Evolutionary conservation across 1,140 invertebrate genomes (phyloP), one percentile per base, ranked within the genome.

Genomic region (Zaprionus lachaisei): DNA sequence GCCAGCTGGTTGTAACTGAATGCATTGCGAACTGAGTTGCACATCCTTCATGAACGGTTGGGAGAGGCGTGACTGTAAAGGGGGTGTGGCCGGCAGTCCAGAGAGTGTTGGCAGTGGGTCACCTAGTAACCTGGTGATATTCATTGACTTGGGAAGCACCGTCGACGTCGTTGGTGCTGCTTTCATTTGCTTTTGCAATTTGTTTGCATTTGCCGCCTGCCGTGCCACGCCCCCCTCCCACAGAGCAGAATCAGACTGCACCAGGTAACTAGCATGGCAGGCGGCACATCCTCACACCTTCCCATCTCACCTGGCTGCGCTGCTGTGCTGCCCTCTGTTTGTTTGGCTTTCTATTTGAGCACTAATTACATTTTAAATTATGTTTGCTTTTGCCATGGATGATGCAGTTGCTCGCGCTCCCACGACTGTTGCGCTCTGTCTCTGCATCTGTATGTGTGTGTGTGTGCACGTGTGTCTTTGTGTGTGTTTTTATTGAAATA

Each of bases 331-430:
- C 62, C 34, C 69, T 69, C 72, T 81, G 81, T 89, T 89, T 89
- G 81, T 90, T 85, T 90, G 86, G 81, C 84, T 90, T 90, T 85
- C 81, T 90, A 90, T 90, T 90, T 90, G 85, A 90, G 82, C 85
- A 90, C 85, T 90, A 90, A 90, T 90, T 90, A 90, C 85, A 90
- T 90, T 90, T 90, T 90, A 90, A 90, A 90, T 91, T 90, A 90
- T 90, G 87, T 90, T 90, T 90, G 86, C 85, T 80, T 91, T 90
- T 82, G 79, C 67, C 81, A 65, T 44, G 61, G 15, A 44, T 56
- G 72, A 73, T 62, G 28, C 68, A 75, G 63, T 75, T 75, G 60
- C 78, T 79, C 75, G 70, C 80, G 60, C 80, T 79, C 75, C 73
- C 80, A 68, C 78, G 77, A 83, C 84, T 83, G 75, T 71, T 75